Evolutionary conservation across 1,140 invertebrate species (phyloP), one percentile per base, ranked within the genome.

Genomic region (Geopemphigus sp.): DNA sequence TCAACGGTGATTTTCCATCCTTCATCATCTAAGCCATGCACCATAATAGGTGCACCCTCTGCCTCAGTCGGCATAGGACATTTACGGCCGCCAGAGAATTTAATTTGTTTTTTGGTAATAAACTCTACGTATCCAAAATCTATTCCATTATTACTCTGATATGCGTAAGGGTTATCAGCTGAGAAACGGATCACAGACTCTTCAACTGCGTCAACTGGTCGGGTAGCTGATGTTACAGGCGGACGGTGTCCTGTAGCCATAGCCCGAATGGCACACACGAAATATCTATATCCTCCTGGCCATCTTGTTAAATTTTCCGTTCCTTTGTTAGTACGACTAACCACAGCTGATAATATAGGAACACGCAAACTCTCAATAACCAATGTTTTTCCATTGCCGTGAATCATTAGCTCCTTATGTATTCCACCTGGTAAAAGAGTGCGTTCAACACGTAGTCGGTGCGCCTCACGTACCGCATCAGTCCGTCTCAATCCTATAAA

Each of bases 1-100:
- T 72, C 68, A 54, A 72, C 15, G 0, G 68, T 72, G 15, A 72
- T 54, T 72, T 72, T 72, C 68, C 68, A 72, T 29, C 68, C 68
- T 6, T 12, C 26, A 1, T 72, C 68, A 29, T 72, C 50, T 10
- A 72, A 72, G 1, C 50, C 50, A 22, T 26, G 15, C 5, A 72
- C 29, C 68, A 72, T 54, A 1, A 72, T 54, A 19, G 68, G 68
- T 1, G 66, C 66, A 26, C 66, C 66, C 17, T 70, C 45, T 4
- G 66, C 24, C 15, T 47, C 66, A 1, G 66, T 45, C 14, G 66
- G 45, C 15, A 10, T 15, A 15, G 66, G 4, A 47, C 66, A 68
- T 1, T 70, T 70, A 15, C 47, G 39, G 15, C 45, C 22, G 26
- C 22, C 8, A 19, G 22, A 26, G 22, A 22, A 50, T 70, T 70